Base-by-base conservation (phyloP, 2,888 invertebrate species). In the Trypoxylon attenuatum region DNA sequence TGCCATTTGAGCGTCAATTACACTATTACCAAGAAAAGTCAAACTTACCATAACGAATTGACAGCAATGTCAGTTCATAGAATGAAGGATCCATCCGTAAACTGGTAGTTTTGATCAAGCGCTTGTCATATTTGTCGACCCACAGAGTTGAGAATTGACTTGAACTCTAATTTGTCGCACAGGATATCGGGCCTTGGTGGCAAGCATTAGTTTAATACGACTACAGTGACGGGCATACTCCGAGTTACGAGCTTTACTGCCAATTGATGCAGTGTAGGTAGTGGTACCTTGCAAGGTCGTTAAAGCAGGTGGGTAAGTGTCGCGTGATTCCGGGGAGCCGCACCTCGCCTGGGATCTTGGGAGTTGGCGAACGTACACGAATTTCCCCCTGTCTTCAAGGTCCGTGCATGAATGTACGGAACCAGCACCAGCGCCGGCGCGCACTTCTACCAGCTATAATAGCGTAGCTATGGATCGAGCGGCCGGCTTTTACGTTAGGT, bases 171-270 rank as follows among this genome's bases (percentile, higher is more conserved):
- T 67, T 49, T 18, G 0, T 8, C 25, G 22, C 54, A 54, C 46
- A 27, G 33, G 33, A 33, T 29, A 49, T 61, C 45, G 66, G 64
- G 53, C 50, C 68, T 62, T 62, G 51, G 21, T 38, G 47, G 41
- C 41, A 51, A 25, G 41, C 57, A 56, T 50, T 51, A 60, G 52
- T 56, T 39, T 46, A 51, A 22, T 47, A 45, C 39, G 27, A 45
- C 18, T 45, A 15, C 50, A 60, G 53, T 61, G 58, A 43, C 41
- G 53, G 38, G 64, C 71, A 64, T 76, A 43, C 41, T 56, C 63
- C 46, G 76, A 67, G 76, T 76, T 63, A 76, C 76, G 42, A 69
- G 68, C 75, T n/a, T n/a, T n/a, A n/a, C n/a, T n/a, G n/a, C n/a
- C n/a, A n/a, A n/a, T n/a, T n/a, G n/a, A n/a, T n/a, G n/a, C n/a